Evolutionary conservation across 2,113 vertebrate genomes (phyloP).

Genomic region (Phrynocephalus versicolor): DNA sequence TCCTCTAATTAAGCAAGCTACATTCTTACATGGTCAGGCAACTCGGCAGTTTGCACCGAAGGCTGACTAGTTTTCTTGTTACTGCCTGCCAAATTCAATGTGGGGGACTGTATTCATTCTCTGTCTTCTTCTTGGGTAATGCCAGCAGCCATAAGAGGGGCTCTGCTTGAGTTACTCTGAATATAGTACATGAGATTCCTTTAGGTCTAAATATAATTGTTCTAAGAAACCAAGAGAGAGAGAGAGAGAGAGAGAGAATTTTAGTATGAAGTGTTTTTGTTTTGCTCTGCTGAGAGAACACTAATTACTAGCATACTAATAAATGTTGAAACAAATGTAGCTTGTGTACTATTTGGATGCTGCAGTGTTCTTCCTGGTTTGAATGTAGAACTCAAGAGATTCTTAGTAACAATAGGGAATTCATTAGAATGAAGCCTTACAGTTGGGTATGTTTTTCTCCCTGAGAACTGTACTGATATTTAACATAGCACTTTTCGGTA

Average conservation of each 20-base stretch:
- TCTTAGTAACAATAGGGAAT: not conserved
- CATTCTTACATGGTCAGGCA: conserved; percentile 8
- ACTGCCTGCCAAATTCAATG: conserved; percentile 6
- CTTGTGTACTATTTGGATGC: conserved; percentile 4
- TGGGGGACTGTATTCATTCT: not conserved
- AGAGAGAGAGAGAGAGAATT: not conserved
- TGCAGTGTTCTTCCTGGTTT: not conserved
- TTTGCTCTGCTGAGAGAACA: conserved; percentile 12
- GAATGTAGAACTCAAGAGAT: not conserved
- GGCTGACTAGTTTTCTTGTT: not conserved
- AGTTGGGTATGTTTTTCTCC: not conserved
- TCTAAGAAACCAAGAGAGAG: not conserved
- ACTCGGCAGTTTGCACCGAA: conserved; percentile 12
- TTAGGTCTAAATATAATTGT: conserved; percentile 2
- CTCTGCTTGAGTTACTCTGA: conserved; percentile 9
- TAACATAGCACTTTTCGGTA: not conserved
- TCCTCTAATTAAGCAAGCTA: conserved; percentile 7
- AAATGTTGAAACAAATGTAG: conserved; percentile 9
- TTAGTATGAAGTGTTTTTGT: conserved; percentile 11
- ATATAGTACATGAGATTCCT: not conserved
- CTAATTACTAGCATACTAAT: conserved; percentile 20
- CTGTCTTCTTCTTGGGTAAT: conserved; percentile 2
- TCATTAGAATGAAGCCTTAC: not conserved
- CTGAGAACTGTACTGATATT: not conserved
- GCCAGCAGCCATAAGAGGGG: conserved; percentile 1